phyloP scores from a whole-genome alignment of 2,888 invertebrate species.

The Agrypnus murinus region DNA sequence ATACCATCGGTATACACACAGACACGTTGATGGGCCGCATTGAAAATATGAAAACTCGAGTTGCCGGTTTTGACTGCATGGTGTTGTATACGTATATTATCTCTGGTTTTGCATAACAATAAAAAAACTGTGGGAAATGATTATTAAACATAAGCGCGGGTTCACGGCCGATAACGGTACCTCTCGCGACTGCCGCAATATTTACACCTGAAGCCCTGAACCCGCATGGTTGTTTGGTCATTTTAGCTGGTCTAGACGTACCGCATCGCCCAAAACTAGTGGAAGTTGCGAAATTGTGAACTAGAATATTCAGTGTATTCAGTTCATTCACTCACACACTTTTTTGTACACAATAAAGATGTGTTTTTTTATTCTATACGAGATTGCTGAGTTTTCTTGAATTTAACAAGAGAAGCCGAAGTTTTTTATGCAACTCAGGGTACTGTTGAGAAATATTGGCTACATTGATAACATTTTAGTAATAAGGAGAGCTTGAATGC shows the following conservation, averaged over 20 bases:
- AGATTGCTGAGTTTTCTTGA: too few relatives aligned
- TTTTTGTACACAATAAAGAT: not conserved
- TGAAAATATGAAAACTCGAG: slow-evolving; percentile 34
- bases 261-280: slow-evolving; percentile 38
- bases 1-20: slow-evolving; percentile 12
- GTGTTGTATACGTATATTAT: slow-evolving; percentile 27
- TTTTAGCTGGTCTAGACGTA: slow-evolving; percentile 46
- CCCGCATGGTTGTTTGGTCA: slow-evolving; percentile 40
- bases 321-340: slow-evolving; percentile 37
- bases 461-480: too few relatives aligned
- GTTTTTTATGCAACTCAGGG: too few relatives aligned
- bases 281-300: slow-evolving; percentile 39
- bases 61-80: slow-evolving; percentile 16
- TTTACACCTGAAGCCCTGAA: slow-evolving; percentile 45
- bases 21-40: slow-evolving; percentile 10
- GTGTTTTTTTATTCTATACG: too few relatives aligned
- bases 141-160: slow-evolving; percentile 47
- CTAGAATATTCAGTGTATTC: slow-evolving; percentile 8
- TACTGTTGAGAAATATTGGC: too few relatives aligned
- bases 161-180: slow-evolving; percentile 52
- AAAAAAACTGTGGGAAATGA: slow-evolving; percentile 46
- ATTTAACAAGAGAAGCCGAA: too few relatives aligned
- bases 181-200: slow-evolving; percentile 48
- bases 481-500: too few relatives aligned
- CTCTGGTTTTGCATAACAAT: slow-evolving; percentile 34